Evolutionary conservation across 2,797 vertebrate genomes (phyloP).

Genomic region (Helicolenus hilgendorfi): DNA sequence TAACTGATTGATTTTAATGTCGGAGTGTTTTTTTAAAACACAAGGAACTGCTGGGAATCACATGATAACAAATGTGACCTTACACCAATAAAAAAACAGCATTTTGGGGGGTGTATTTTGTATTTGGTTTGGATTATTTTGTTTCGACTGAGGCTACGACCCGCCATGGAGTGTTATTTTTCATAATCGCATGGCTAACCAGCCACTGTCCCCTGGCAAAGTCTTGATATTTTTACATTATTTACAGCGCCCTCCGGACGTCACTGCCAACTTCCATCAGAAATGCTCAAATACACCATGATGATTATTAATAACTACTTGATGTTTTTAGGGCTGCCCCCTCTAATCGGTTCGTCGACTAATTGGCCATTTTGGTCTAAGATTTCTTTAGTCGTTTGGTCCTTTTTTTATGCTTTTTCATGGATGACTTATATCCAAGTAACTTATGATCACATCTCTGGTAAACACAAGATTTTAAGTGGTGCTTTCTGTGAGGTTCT

Average conservation of each 20-base stretch:
- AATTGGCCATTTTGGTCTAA: too few species aligned
- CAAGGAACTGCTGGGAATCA: neutral
- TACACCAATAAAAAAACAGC: neutral
- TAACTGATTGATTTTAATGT: neutral
- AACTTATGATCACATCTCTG: too few species aligned
- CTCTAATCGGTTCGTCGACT: too few species aligned
- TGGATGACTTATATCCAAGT: too few species aligned
- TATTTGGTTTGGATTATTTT: neutral
- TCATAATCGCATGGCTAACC: neutral
- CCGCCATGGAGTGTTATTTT: neutral
- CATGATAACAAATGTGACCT: neutral
- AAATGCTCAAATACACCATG: neutral
- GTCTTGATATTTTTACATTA: neutral
- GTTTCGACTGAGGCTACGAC: neutral
- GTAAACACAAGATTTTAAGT: too few species aligned
- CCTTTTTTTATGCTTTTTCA: too few species aligned
- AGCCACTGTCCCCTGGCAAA: neutral
- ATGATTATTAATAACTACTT: neutral
- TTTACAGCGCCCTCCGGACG: neutral
- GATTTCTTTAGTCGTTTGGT: too few species aligned
- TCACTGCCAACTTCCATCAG: neutral
- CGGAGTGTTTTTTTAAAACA: neutral
- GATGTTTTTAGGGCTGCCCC: neutral
- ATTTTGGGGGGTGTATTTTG: neutral
- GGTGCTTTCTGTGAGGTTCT: too few species aligned